These are phyloP conservation scores for Teleogryllus oceanicus DNA, from an alignment of 2,888 invertebrate species.

Conservation along the genomic window DNA sequence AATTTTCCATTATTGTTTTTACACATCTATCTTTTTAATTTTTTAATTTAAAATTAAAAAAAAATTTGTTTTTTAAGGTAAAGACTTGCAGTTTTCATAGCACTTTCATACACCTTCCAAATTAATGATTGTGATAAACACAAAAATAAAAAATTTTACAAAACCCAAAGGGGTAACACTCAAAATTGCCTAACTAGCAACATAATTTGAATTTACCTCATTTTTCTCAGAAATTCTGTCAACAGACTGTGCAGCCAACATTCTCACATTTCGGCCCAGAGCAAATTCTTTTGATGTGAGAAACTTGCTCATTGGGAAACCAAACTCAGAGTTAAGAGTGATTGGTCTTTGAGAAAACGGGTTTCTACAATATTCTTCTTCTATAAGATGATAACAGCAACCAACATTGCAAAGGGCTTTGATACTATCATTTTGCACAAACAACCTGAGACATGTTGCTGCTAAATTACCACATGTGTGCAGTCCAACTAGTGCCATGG, in stretches of 20 bases:
- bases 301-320: conserved; percentile 67
- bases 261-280: conserved; percentile 74
- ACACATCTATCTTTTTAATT: too few species aligned
- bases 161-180: too few species aligned
- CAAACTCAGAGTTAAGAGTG: conserved; percentile 45
- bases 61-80: too few species aligned
- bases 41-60: too few species aligned
- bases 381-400: conserved; percentile 84
- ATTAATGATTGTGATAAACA: too few species aligned
- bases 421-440: conserved; percentile 54
- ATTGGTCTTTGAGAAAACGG: conserved; percentile 45
- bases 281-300: conserved; percentile 51
- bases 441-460: conserved; percentile 67
- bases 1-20: too few species aligned
- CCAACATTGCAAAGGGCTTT: conserved; percentile 73
- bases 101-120: too few species aligned
- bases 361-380: conserved; percentile 53
- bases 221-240: conserved; percentile 57
- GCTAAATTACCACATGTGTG: conserved; percentile 88
- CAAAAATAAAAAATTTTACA: too few species aligned
- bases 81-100: too few species aligned
- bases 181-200: not conserved
- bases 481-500: conserved; percentile 59
- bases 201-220: conserved; percentile 22
- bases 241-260: conserved; percentile 82